Conservation (phyloP, 2,888 invertebrate genomes). For the Cabera pusaria region DNA sequence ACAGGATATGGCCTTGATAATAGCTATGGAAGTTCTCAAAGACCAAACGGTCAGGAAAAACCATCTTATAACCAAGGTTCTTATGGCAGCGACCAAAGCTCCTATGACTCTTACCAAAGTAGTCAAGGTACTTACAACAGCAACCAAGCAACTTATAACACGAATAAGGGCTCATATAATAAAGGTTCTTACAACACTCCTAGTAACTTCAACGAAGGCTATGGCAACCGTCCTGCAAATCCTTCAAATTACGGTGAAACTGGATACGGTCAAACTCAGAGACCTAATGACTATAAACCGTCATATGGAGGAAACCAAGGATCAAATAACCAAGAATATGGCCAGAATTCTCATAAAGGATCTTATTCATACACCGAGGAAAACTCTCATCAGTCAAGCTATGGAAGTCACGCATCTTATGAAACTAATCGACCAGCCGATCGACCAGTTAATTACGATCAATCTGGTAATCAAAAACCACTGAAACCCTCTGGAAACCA, state of each 20-base stretch:
- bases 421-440: conserved; percentile 20
- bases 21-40: conserved; percentile 20
- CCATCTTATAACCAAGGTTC: conserved; percentile 20
- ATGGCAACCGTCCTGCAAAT: conserved; percentile 1
- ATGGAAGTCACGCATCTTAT: conserved; percentile 21
- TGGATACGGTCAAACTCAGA: conserved; percentile 14
- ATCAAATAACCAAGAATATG: conserved; percentile 7
- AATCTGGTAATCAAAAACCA: conserved; percentile 23
- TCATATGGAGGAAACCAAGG: conserved; percentile 6
- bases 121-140: conserved; percentile 10
- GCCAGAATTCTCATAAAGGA: conserved; percentile 21
- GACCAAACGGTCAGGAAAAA: conserved; percentile 19
- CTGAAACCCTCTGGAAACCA: conserved; percentile 25
- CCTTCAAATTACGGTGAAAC: conserved; percentile 10
- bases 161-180: conserved; percentile 12
- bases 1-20: conserved; percentile 5
- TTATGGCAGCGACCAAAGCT: conserved; percentile 21
- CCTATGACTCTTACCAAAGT: conserved; percentile 22
- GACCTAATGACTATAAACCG: conserved; percentile 22
- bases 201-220: conserved; percentile 13
- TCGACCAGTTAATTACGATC: conserved; percentile 19
- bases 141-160: conserved; percentile 9
- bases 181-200: conserved; percentile 10
- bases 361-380: conserved; percentile 18
- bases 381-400: conserved; percentile 12